Conservation (phyloP, 2,888 invertebrate species). For the Chouioia cunea region DNA sequence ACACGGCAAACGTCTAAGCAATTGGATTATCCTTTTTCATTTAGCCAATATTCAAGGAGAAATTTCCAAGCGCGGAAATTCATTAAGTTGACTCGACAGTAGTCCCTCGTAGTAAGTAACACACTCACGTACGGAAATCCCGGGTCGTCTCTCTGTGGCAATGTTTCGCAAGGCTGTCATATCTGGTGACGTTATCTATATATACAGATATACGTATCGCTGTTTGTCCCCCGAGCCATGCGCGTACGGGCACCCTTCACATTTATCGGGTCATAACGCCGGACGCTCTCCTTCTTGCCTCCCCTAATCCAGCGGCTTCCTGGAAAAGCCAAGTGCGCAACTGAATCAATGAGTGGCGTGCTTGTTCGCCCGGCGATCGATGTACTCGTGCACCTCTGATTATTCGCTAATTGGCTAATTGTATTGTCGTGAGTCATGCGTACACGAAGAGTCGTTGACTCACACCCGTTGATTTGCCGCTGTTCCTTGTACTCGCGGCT, state of each 20-base stretch:
- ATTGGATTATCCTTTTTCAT: too few relatives aligned
- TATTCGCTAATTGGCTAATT: conserved; percentile 63
- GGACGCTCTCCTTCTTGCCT: conserved; percentile 11
- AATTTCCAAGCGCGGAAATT: too few relatives aligned
- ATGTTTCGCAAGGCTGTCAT: conserved; percentile 23
- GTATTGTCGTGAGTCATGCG: conserved; percentile 50
- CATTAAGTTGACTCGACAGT: too few relatives aligned
- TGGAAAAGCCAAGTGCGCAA: conserved; percentile 16
- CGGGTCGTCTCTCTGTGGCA: background rate
- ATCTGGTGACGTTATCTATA: conserved; percentile 18
- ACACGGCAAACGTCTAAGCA: too few relatives aligned
- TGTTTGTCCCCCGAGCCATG: background rate
- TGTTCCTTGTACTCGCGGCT: conserved; percentile 4
- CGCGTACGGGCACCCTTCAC: background rate
- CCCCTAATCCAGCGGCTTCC: conserved; percentile 11
- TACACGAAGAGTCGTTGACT: conserved; percentile 11
- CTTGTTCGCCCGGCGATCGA: conserved; percentile 6
- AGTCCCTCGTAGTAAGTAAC: too few relatives aligned
- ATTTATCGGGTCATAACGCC: too few relatives aligned
- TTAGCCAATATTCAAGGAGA: too few relatives aligned
- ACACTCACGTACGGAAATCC: too few relatives aligned
- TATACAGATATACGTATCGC: too few relatives aligned
- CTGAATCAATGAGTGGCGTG: conserved; percentile 12
- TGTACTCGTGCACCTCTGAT: conserved; percentile 54
- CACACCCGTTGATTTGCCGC: background rate